Evolutionary conservation across 1,140 invertebrate species (phyloP).

Genomic region (Trichoplusia ni): DNA sequence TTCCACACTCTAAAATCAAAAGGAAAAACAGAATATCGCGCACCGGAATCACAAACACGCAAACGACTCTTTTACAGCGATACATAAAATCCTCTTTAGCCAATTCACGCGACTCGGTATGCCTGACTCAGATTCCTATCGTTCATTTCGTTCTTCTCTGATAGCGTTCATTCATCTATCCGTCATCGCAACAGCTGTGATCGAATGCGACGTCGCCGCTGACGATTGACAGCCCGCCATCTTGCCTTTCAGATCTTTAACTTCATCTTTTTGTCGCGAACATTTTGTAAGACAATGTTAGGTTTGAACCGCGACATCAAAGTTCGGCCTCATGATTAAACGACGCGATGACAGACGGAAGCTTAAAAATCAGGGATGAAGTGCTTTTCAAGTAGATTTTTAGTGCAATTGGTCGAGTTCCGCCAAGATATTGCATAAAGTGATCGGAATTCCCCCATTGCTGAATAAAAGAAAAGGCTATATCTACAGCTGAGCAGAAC

Average conservation of each 20-base stretch:
- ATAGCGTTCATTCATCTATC: slow-evolving; percentile 57
- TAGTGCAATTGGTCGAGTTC: too few relatives aligned
- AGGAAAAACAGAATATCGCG: too few relatives aligned
- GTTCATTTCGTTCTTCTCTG: slow-evolving; percentile 30
- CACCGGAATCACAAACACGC: too few relatives aligned
- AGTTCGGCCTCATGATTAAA: not conserved
- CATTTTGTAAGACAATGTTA: slow-evolving; percentile 17
- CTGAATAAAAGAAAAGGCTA: too few relatives aligned
- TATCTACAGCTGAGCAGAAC: too few relatives aligned
- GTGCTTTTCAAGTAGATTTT: too few relatives aligned
- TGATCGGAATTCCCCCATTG: too few relatives aligned
- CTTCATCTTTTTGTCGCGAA: slow-evolving; percentile 9
- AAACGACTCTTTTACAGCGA: not conserved
- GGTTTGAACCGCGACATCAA: not conserved
- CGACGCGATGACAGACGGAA: slow-evolving; percentile 1
- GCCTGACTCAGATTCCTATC: slow-evolving; percentile 23
- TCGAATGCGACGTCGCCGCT: slow-evolving; percentile 29
- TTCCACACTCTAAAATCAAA: too few relatives aligned
- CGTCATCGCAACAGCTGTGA: slow-evolving; percentile 34
- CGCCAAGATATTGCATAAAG: too few relatives aligned
- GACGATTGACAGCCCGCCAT: slow-evolving; percentile 42
- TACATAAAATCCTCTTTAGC: not conserved
- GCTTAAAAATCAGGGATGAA: slow-evolving; percentile 8
- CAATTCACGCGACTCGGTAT: slow-evolving; percentile 1
- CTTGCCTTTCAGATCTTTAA: slow-evolving; percentile 17